A percentile compares a stretch with the other conserved stretches of the same genome.
Conservation (phyloP, 2,888 invertebrate genomes). For the Polyommatus iphigenia region DNA sequence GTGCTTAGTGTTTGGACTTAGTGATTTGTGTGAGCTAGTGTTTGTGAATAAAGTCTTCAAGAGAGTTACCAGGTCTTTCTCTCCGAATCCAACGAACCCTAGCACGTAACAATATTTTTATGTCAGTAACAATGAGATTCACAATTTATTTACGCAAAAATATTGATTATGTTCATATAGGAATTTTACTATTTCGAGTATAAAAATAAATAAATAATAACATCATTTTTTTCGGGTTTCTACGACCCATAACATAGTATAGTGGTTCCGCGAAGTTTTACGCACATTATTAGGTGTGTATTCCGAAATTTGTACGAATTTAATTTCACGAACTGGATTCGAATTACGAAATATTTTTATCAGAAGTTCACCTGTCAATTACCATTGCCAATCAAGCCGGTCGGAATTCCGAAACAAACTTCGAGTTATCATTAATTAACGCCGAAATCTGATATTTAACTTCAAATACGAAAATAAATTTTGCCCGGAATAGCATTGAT, state of each 20-base stretch:
- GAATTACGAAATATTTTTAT: constrained; percentile 23
- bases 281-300: neutral
- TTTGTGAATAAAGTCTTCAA: no score
- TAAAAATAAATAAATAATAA: no score
- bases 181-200: neutral
- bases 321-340: neutral
- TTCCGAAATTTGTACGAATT: neutral
- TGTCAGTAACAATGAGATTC: no score
- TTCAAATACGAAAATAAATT: constrained; percentile 17
- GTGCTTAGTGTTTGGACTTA: no score
- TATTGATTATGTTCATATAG: neutral
- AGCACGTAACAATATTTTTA: no score
- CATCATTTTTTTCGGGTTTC: no score
- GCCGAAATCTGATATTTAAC: constrained; percentile 22
- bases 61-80: no score
- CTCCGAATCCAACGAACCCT: no score
- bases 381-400: constrained; percentile 24
- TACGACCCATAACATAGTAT: no score
- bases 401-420: constrained; percentile 20
- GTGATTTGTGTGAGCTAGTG: no score
- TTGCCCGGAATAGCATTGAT: neutral
- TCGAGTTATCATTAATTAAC: constrained; percentile 29
- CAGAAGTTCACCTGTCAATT: constrained; percentile 21
- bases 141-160: no score
- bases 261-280: neutral